Evolutionary conservation across 92 coral and sea anemone species (phyloP).

Genomic region (Phenganax subtilis): DNA sequence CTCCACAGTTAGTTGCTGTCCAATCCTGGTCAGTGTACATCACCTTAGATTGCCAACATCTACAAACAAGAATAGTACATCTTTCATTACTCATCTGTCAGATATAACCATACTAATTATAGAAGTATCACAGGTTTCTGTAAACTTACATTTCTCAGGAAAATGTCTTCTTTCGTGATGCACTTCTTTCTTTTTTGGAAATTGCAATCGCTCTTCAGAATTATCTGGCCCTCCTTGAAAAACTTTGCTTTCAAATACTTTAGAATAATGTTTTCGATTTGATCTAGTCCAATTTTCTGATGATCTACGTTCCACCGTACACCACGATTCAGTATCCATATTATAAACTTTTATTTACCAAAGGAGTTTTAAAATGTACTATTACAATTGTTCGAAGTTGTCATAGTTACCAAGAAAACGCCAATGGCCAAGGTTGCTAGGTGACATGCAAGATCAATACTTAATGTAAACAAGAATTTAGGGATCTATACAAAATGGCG

Average conservation of each 20-base stretch:
- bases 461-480: not conserved
- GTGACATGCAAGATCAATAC: not conserved
- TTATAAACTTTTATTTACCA: not conserved
- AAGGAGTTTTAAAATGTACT: not conserved
- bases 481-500: not conserved
- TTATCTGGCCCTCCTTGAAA: constrained; percentile 76
- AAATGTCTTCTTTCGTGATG: constrained; percentile 84
- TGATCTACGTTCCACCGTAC: constrained; percentile 82
- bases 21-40: not conserved
- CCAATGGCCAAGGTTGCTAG: not conserved
- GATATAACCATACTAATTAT: not conserved
- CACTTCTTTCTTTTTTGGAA: constrained; percentile 64
- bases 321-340: constrained; percentile 99
- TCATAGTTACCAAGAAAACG: constrained; percentile 1
- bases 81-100: not conserved
- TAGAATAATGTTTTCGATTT: constrained; percentile 79
- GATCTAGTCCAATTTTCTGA: constrained; percentile 93
- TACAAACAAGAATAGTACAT: not conserved
- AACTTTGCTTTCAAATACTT: constrained; percentile 76
- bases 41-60: constrained; percentile 25
- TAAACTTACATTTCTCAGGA: constrained; percentile 75
- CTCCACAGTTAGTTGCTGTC: not conserved
- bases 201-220: constrained; percentile 67
- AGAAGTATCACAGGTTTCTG: not conserved
- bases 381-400: not conserved